Percentiles rank a stretch among this genome's conserved stretches.
Evolutionary conservation across 1,140 invertebrate genomes (phyloP).

Genomic region (Aphis craccivora): DNA sequence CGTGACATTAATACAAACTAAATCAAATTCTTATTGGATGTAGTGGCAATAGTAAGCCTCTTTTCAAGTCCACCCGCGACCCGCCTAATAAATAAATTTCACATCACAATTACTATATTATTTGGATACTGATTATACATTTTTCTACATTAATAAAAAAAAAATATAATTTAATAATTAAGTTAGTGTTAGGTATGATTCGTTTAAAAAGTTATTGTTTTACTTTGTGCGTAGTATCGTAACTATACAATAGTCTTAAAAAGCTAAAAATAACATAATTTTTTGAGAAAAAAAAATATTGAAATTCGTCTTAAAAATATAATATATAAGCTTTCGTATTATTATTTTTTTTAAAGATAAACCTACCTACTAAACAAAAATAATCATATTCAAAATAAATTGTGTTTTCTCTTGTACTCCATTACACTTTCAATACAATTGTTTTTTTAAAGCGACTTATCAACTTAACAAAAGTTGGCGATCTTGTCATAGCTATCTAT

Average conservation of each 20-base stretch:
- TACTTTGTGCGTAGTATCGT: neutral
- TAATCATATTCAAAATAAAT: slow-evolving; percentile 25
- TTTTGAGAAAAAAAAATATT: neutral
- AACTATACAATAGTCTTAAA: neutral
- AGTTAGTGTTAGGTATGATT: neutral
- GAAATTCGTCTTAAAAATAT: neutral
- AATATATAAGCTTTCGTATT: neutral
- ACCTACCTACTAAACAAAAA: neutral
- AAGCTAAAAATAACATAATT: neutral
- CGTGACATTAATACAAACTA: no score
- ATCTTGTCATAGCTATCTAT: slow-evolving; percentile 1
- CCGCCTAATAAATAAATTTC: no score
- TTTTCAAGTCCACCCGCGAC: no score
- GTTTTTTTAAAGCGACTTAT: slow-evolving; percentile 16
- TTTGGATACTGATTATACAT: no score
- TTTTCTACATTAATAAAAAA: no score
- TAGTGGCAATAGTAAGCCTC: no score
- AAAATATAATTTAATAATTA: neutral
- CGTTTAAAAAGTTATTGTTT: neutral
- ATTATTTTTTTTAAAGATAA: neutral
- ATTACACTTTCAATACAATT: slow-evolving; percentile 28
- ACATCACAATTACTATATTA: no score
- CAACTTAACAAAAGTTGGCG: neutral
- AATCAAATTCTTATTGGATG: no score
- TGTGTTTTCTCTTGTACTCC: neutral